A percentile compares a stretch with the other conserved stretches of the same genome.
These are phyloP conservation scores for Enoplosus armatus DNA, from an alignment of 2,797 vertebrate species.

Conservation along the genomic window DNA sequence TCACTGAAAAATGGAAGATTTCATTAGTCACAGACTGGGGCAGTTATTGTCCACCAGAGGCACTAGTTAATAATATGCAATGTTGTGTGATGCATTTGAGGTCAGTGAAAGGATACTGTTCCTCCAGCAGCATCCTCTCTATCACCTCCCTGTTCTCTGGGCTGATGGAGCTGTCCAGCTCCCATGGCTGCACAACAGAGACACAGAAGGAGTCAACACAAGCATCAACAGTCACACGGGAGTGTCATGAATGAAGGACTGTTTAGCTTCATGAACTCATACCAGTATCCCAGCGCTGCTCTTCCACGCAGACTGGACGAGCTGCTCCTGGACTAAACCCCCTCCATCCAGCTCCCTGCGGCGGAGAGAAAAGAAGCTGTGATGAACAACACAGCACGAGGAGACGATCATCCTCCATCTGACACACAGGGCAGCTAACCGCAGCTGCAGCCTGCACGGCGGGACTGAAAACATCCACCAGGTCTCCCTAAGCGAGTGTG, in stretches of 20 bases:
- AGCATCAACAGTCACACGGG: not conserved
- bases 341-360: constrained; percentile 83
- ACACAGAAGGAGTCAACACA: constrained; percentile 4
- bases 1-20: not conserved
- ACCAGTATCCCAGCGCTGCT: constrained; percentile 88
- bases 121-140: constrained; percentile 97
- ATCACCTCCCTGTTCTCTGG: constrained; percentile 95
- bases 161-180: constrained; percentile 94
- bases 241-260: not conserved
- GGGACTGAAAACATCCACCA: not conserved
- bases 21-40: not conserved
- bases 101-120: constrained; percentile 93
- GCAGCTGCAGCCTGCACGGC: not conserved
- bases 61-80: not conserved
- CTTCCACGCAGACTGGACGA: constrained; percentile 92
- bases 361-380: constrained; percentile 15
- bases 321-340: constrained; percentile 87
- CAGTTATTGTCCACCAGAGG: not conserved
- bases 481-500: not conserved
- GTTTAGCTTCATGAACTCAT: constrained; percentile 49
- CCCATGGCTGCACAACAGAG: constrained; percentile 90
- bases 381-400: not conserved
- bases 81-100: not conserved
- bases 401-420: not conserved
- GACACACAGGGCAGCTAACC: not conserved